Base-by-base conservation (phyloP, 2,113 vertebrate genomes). In the Ammodytes marinus region DNA sequence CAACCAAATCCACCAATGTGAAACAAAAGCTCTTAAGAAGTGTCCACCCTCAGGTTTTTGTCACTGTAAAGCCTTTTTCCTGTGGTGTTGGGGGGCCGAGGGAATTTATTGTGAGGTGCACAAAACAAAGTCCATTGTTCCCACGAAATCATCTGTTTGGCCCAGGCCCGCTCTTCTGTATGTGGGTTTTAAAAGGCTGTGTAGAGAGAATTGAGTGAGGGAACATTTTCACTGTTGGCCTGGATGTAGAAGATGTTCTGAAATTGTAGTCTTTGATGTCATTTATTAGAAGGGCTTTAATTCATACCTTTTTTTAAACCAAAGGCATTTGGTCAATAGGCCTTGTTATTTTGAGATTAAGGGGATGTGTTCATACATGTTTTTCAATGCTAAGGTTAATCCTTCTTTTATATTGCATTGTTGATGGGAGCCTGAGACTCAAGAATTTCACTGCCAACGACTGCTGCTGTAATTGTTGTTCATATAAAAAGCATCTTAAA, bases 101-200 rank as follows among this genome's bases (percentile, higher is more conserved):
- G 59, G 78, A 86, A 86, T 89, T 86, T 91, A 87, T 84, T 88
- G 82, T 74, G 89, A 87, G 81, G 85, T 79, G 71, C 72, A 91
- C 87, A 93, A 92, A 90, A 90, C 73, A 8, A 84, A 76, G 83
- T 79, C 69, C 90, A 88, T 94, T 93, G 86, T 90, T 89, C 71
- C 46, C 68, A 83, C 74, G 72, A 80, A 86, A 81, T 91, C 76
- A 58, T 89, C 78, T 79, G 73, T 74, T 88, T 77, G 79, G 69
- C 71, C 49, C 69, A 5, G 74, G 57, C 72, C 47, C 71, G 64
- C 68, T 86, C 83, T 74, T 80, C 67, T 85, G 69, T 61, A 75
- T 59, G 80, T 86, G 78, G 86, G 77, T 69, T 90, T 73, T 92
- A 61, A 88, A 89, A 83, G 78, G 83, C 50, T 86, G 84, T 87